A percentile compares a stretch with the other conserved stretches of the same genome.
phyloP scores from a whole-genome alignment of 2,113 vertebrate genomes.

The Elaphurus davidianus region DNA sequence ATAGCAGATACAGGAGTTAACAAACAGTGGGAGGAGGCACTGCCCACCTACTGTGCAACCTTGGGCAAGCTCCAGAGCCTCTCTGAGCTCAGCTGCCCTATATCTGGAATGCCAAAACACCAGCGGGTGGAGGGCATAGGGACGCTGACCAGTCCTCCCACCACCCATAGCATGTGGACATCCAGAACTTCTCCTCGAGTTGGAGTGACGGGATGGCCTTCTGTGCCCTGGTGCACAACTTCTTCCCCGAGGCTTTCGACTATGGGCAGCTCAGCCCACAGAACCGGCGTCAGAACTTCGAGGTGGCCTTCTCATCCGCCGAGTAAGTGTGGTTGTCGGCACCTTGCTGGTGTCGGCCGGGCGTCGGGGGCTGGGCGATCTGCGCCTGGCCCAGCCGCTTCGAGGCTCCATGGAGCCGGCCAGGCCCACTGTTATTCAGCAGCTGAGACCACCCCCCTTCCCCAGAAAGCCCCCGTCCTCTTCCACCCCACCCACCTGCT shows the following conservation, averaged over 20 bases:
- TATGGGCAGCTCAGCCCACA: slow-evolving; percentile 91
- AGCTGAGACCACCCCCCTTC: slow-evolving; percentile 32
- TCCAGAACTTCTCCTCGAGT: slow-evolving; percentile 99
- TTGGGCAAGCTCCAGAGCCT: background rate
- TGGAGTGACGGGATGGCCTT: slow-evolving; percentile 99
- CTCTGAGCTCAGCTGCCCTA: background rate
- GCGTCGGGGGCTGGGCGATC: background rate
- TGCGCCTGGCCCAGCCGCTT: background rate
- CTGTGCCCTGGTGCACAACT: slow-evolving; percentile 97
- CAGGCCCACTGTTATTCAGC: slow-evolving; percentile 25
- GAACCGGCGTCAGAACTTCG: slow-evolving; percentile 96
- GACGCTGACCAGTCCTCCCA: background rate
- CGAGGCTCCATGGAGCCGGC: background rate
- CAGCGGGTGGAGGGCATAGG: too few relatives aligned
- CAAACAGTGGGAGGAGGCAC: background rate
- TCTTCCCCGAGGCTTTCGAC: slow-evolving; percentile 97
- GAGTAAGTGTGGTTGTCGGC: slow-evolving; percentile 88
- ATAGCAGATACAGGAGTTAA: background rate
- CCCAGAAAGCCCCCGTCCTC: slow-evolving; percentile 40
- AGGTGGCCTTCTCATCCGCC: slow-evolving; percentile 94
- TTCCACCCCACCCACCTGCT: slow-evolving; percentile 11
- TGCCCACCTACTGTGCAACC: background rate
- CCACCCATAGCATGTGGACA: slow-evolving; percentile 89
- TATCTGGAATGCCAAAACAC: background rate
- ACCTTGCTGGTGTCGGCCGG: background rate